Evolutionary conservation across 1,140 invertebrate species (phyloP), one percentile per base, ranked within the genome.

Genomic region (Drosophila sulfurigaster): DNA sequence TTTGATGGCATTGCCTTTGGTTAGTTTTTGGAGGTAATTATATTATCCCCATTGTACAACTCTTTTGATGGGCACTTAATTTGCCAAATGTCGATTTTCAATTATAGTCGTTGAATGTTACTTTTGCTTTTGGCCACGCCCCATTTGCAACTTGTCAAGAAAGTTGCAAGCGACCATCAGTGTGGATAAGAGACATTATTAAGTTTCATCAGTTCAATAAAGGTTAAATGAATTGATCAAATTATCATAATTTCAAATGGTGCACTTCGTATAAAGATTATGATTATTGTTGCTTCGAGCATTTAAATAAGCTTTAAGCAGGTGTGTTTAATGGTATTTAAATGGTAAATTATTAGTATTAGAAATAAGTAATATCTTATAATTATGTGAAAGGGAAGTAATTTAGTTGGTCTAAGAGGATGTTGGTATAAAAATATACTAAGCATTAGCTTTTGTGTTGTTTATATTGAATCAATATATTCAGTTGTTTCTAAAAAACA

Each of bases 41-140:
- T 65, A 68, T 45, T 68, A 65, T 68, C 30, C 58, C 30, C 58
- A 69, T 66, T 69, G 64, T 67, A 54, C 71, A 63, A 63, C 66
- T 69, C 41, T 57, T 69, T 75, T 75, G 63, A 63, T 64, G 58
- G 72, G 41, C 72, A 75, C 72, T 75, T 70, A 70, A 75, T 74
- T 74, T 75, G 72, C 57, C 58, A 75, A 73, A 70, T 63, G 72
- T 75, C 45, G 51, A n/a, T 48, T 70, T 75, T 75, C 72, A 75
- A 75, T 75, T 75, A 75, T 28, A 38, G 58, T 62, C n/a, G 30
- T 60, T 73, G 20, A 20, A 57, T 32, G 45, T 35, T 58, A 13
- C 41, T 64, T 25, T 25, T 38, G 10, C 16, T 38, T 16, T 16
- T 43, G 43, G 43, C 57, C 59, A 63, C 72, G 58, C 72, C 66